Conservation (phyloP, 1,140 invertebrate genomes). For the Hormaphis cornu region DNA sequence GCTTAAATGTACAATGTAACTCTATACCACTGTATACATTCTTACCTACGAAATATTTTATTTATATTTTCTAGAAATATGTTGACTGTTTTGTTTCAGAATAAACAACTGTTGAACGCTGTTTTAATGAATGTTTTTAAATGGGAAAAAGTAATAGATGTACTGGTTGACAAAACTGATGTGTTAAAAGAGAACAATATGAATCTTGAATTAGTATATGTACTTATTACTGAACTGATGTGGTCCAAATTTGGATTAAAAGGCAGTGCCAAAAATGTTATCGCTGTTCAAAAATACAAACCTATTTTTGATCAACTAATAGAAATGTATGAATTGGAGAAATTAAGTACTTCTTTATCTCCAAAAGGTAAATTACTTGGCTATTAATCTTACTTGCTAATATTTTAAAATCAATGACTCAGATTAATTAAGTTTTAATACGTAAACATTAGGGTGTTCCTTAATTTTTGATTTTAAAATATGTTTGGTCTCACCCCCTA, state of each 20-base stretch:
- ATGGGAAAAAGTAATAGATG: conserved; percentile 53
- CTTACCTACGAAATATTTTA: conserved; percentile 23
- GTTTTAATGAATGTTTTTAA: conserved; percentile 63
- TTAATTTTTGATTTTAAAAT: too few species aligned
- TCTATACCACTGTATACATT: too few species aligned
- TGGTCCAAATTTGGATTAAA: conserved; percentile 64
- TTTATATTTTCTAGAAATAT: not conserved
- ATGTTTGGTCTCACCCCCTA: too few species aligned
- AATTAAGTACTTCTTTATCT: not conserved
- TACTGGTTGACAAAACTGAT: conserved; percentile 52
- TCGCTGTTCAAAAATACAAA: conserved; percentile 27
- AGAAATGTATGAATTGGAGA: conserved; percentile 9
- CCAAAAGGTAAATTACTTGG: not conserved
- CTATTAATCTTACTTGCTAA: too few species aligned
- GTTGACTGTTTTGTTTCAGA: conserved; percentile 49
- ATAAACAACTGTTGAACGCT: conserved; percentile 59
- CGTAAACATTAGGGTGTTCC: too few species aligned
- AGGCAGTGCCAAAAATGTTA: conserved; percentile 38
- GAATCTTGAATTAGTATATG: conserved; percentile 58
- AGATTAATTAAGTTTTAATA: too few species aligned
- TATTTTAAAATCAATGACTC: too few species aligned
- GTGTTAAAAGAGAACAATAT: conserved; percentile 59
- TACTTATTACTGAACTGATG: conserved; percentile 70
- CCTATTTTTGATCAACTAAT: conserved; percentile 32
- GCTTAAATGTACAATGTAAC: too few species aligned